Percentiles rank a stretch among this genome's conserved stretches.
Conservation (phyloP, 2,888 invertebrate genomes). For the Machimus rusticus region DNA sequence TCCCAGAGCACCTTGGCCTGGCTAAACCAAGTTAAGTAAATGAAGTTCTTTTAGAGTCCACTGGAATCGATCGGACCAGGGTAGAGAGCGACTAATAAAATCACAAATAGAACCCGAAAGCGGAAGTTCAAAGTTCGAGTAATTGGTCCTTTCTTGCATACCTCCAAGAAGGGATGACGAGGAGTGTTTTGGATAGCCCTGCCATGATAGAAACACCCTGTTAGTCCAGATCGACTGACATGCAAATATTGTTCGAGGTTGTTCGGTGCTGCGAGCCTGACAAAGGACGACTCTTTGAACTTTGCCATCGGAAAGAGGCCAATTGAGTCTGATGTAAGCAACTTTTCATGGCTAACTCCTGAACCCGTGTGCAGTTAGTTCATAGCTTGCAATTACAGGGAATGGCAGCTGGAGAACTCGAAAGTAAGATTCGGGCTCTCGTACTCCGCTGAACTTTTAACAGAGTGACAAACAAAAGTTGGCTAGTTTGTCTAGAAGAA, state of each 20-base stretch:
- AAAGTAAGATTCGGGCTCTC: not conserved
- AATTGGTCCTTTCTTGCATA: not conserved
- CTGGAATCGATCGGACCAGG: not conserved
- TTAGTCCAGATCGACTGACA: not conserved
- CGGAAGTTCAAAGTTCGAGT: not conserved
- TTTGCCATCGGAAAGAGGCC: not conserved
- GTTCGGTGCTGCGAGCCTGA: not conserved
- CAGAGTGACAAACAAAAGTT: conserved; percentile 6
- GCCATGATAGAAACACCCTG: not conserved
- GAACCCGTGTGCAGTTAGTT: not conserved
- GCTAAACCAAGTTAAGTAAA: not conserved
- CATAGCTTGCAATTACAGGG: not conserved
- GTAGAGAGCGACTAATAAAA: not conserved
- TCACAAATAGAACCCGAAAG: not conserved
- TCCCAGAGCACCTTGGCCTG: not conserved
- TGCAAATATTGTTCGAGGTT: conserved; percentile 13
- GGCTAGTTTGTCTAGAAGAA: not conserved
- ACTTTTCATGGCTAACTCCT: not conserved
- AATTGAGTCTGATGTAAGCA: conserved; percentile 2
- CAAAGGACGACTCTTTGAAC: conserved; percentile 18
- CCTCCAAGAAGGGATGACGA: not conserved
- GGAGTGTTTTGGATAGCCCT: not conserved
- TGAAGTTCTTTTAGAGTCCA: not conserved
- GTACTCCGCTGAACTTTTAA: not conserved
- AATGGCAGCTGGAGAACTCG: not conserved